A percentile compares a stretch with the other conserved stretches of the same genome.
Evolutionary conservation across 1,140 invertebrate genomes (phyloP).

Genomic region (Elysia chlorotica): DNA sequence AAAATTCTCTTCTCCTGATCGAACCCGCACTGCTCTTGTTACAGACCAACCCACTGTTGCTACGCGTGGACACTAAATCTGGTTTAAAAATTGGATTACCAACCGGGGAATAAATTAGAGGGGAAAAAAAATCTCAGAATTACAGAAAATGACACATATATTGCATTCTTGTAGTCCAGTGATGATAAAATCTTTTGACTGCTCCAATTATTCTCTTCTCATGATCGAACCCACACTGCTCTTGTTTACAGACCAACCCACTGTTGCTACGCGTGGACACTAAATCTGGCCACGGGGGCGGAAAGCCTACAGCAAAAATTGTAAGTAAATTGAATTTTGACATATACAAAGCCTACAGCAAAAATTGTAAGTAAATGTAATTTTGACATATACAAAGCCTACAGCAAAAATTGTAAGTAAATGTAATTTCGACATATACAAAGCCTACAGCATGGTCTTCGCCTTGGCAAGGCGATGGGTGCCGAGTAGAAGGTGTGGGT

Average conservation of each 20-base stretch:
- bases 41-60: constrained; percentile 82
- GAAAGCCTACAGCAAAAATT: constrained; percentile 93
- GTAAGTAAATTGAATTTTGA: constrained; percentile 65
- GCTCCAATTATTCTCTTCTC: too few relatives aligned
- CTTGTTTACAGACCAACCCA: constrained; percentile 78
- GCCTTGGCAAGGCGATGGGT: background rate
- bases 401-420: background rate
- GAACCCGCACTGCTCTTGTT: constrained; percentile 25
- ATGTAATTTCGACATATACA: background rate
- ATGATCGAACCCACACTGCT: background rate
- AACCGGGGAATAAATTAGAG: background rate
- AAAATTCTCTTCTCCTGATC: too few relatives aligned
- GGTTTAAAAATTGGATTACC: too few relatives aligned
- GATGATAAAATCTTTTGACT: too few relatives aligned
- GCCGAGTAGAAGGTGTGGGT: background rate
- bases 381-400: background rate
- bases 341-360: background rate
- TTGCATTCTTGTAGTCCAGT: background rate
- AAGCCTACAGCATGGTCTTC: background rate
- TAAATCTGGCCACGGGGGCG: constrained; percentile 93
- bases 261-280: constrained; percentile 88
- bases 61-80: background rate
- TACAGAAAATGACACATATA: background rate
- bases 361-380: background rate
- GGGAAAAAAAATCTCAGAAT: background rate